These are phyloP conservation scores for Erebia palarica DNA, from an alignment of 2,888 invertebrate genomes.

Conservation along the genomic window DNA sequence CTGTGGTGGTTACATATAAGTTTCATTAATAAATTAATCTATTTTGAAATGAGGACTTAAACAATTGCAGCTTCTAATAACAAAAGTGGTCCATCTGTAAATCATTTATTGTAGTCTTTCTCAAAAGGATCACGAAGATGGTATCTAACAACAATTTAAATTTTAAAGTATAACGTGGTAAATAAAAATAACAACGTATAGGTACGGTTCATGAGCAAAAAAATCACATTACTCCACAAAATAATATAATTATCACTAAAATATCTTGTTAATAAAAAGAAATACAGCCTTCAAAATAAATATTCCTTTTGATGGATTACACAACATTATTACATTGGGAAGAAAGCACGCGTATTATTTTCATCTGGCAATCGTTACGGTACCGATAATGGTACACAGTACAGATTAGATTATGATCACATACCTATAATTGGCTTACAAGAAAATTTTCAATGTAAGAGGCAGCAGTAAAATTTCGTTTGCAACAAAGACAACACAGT, in stretches of 20 bases:
- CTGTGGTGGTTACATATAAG: too few relatives aligned
- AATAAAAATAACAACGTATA: background rate
- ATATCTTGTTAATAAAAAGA: background rate
- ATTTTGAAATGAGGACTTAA: too few relatives aligned
- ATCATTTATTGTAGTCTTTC: too few relatives aligned
- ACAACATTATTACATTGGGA: constrained; percentile 70
- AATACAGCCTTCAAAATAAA: constrained; percentile 24
- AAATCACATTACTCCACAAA: background rate
- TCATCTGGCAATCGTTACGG: constrained; percentile 77
- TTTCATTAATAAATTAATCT: too few relatives aligned
- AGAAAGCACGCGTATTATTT: constrained; percentile 78
- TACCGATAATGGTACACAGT: constrained; percentile 69
- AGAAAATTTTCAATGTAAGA: constrained; percentile 69
- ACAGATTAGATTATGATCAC: constrained; percentile 76
- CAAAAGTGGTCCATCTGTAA: too few relatives aligned
- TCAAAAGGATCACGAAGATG: too few relatives aligned
- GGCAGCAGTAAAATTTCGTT: constrained; percentile 46
- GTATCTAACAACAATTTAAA: too few relatives aligned
- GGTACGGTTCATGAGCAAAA: background rate
- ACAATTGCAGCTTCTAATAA: too few relatives aligned
- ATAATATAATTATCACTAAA: constrained; percentile 11
- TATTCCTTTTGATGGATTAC: constrained; percentile 71
- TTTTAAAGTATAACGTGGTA: background rate
- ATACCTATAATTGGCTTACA: constrained; percentile 73
- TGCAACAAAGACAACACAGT: background rate